Evolutionary conservation across 1,140 invertebrate species (phyloP), one percentile per base, ranked within the genome.

Genomic region (Drosophila kepulauana): DNA sequence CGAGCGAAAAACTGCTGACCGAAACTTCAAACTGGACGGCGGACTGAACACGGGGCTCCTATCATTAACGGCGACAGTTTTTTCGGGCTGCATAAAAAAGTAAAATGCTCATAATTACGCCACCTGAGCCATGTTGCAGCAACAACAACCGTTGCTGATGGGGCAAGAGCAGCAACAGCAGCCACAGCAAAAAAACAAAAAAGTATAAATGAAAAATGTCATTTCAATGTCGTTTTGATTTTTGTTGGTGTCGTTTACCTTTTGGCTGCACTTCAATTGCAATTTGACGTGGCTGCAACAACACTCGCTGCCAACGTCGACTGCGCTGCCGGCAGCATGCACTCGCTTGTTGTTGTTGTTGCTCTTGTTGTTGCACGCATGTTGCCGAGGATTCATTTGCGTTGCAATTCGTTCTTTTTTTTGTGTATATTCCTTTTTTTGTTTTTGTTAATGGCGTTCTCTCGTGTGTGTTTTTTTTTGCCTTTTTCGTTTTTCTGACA

Each of bases 161-260:
- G 20, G 20, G 20, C 28, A 13, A 13, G 30, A 54, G 33, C 30
- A 25, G 25, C 46, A 13, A 13, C 52, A 54, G 33, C 30, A 25
- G 25, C 46, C 6, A 30, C 38, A 58, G 28, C 0, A 15, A 25
- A 25, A 25, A 25, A 25, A 30, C 11, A 52, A 78, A 88, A 84
- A 81, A 20, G 3, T 3, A 20, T 78, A 80, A 87, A 88, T 88
- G 84, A 89, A 89, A 89, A 89, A 89, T 89, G 85, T 89, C 85
- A 89, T 89, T 89, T 89, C 85, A 89, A 89, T 88, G 84, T 88
- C 84, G 84, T 81, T 88, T 80, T 75, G 78, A 78, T 81, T 75
- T 89, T 87, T 78, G 84, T 85, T 89, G 81, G 85, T 89, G 85
- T 88, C 85, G 85, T 88, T 88, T 88, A 88, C 85, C 85, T 88